Conservation (phyloP, 2,888 invertebrate species). For the Pyrocoelia pectoralis region DNA sequence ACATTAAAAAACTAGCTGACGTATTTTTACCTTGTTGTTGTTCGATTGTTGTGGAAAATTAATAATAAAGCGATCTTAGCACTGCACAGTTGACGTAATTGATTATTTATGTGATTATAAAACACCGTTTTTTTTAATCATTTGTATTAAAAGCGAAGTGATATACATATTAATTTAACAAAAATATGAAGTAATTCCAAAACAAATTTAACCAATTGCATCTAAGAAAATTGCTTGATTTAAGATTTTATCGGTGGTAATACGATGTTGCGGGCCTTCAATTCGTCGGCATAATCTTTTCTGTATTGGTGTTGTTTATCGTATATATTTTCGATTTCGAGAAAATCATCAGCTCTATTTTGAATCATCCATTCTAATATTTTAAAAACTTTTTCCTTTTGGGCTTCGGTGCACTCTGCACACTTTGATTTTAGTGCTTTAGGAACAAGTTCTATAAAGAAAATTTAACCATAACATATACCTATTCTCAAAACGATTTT, state of each 20-base stretch:
- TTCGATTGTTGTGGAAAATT: too few relatives aligned
- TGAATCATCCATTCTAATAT: constrained; percentile 73
- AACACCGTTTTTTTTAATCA: too few relatives aligned
- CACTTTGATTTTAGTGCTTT: constrained; percentile 76
- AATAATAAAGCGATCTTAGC: too few relatives aligned
- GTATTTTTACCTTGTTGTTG: too few relatives aligned
- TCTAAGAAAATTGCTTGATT: too few relatives aligned
- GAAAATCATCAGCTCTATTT: constrained; percentile 71
- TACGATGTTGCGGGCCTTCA: constrained; percentile 51
- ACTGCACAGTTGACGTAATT: too few relatives aligned
- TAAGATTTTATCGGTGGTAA: constrained; percentile 4
- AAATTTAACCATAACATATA: not conserved
- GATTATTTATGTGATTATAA: too few relatives aligned
- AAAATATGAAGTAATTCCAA: too few relatives aligned
- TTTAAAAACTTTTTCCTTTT: constrained; percentile 69
- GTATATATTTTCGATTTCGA: constrained; percentile 70
- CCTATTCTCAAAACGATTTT: too few relatives aligned
- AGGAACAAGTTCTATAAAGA: constrained; percentile 67
- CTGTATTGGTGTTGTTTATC: constrained; percentile 73
- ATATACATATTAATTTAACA: too few relatives aligned
- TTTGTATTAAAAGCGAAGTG: too few relatives aligned
- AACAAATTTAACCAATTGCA: too few relatives aligned
- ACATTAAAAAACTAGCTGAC: not conserved
- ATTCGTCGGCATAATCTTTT: constrained; percentile 69
- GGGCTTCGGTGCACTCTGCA: constrained; percentile 71